Conservation (phyloP, 1,140 invertebrate genomes). For the Oryzaephilus surinamensis region DNA sequence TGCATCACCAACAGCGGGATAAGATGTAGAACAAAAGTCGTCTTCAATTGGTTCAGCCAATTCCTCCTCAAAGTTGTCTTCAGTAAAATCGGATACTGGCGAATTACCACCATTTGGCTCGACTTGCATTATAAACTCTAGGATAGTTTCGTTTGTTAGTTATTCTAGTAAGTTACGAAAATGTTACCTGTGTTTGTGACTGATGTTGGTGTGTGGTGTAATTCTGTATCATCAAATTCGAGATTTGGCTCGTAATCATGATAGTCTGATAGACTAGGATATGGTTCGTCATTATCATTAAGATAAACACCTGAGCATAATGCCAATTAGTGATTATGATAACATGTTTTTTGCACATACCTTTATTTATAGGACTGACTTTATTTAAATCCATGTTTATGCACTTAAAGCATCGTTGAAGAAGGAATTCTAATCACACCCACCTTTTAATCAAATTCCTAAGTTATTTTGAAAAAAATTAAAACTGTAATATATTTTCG, state of each 20-base stretch:
- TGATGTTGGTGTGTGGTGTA: slow-evolving; percentile 48
- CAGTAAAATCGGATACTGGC: slow-evolving; percentile 39
- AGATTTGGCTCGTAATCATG: slow-evolving; percentile 90
- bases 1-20: slow-evolving; percentile 41
- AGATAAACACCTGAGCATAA: too few relatives aligned
- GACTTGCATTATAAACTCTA: slow-evolving; percentile 32
- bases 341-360: too few relatives aligned
- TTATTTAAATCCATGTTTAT: too few relatives aligned
- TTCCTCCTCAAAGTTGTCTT: slow-evolving; percentile 89
- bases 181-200: slow-evolving; percentile 37
- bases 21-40: slow-evolving; percentile 28
- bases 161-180: neutral
- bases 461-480: too few relatives aligned
- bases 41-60: slow-evolving; percentile 42
- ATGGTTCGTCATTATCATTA: slow-evolving; percentile 64
- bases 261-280: slow-evolving; percentile 80
- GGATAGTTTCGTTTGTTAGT: neutral
- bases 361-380: too few relatives aligned
- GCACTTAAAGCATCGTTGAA: too few relatives aligned
- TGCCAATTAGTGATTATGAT: too few relatives aligned
- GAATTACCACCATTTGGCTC: slow-evolving; percentile 32
- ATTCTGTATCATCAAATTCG: slow-evolving; percentile 91
- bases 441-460: too few relatives aligned
- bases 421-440: too few relatives aligned
- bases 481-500: too few relatives aligned